Evolutionary conservation across 2,113 vertebrate species (phyloP).

Genomic region (Tachysurus vachellii): DNA sequence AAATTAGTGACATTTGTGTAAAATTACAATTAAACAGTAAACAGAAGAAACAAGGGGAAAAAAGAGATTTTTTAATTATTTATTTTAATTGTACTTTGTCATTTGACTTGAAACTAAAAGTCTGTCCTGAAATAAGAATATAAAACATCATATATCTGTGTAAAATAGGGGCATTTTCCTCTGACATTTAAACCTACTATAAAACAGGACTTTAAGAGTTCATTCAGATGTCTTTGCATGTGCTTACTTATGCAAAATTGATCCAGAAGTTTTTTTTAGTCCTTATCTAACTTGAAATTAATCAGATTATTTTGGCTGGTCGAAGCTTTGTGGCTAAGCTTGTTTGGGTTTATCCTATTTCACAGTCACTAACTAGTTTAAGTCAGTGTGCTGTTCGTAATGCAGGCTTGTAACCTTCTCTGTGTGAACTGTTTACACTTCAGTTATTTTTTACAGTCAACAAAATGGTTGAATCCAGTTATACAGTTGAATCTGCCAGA

Average conservation of each 20-base stretch:
- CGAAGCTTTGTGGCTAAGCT: slow-evolving; percentile 47
- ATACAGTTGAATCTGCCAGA: not conserved
- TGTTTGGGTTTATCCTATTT: slow-evolving; percentile 34
- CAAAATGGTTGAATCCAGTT: not conserved
- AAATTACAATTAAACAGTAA: not conserved
- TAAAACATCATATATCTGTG: not conserved
- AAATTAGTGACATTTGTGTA: not conserved
- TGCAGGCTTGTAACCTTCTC: not conserved
- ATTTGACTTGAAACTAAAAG: not conserved
- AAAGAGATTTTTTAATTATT: not conserved
- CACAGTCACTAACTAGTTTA: slow-evolving; percentile 13
- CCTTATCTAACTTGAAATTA: slow-evolving; percentile 7
- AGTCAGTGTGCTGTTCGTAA: not conserved
- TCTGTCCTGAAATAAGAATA: not conserved
- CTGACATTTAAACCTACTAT: not conserved
- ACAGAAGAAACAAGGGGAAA: too few relatives aligned
- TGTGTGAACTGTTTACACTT: not conserved
- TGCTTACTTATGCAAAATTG: not conserved
- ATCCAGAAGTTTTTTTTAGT: not conserved
- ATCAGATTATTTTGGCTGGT: slow-evolving; percentile 45
- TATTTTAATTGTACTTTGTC: not conserved
- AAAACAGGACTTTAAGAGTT: not conserved
- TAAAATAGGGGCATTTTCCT: not conserved
- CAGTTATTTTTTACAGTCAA: not conserved
- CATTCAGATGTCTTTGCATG: not conserved